Percentiles rank a stretch among this genome's conserved stretches.
Evolutionary conservation across 1,140 invertebrate species (phyloP).

Genomic region (Heterodera schachtii): DNA sequence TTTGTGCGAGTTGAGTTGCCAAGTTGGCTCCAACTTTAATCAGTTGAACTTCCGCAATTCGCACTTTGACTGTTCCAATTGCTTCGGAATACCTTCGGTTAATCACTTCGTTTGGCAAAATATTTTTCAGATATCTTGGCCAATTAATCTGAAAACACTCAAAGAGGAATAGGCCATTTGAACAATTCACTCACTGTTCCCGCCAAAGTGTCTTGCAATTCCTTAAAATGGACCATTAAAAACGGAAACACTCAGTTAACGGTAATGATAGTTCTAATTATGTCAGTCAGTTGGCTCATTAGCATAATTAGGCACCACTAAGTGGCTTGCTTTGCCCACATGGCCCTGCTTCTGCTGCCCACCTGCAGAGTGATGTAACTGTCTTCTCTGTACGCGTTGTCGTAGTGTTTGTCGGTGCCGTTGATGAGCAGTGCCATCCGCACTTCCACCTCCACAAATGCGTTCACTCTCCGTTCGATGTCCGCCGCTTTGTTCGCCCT

Average conservation of each 20-base stretch:
- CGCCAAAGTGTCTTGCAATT: slow-evolving; percentile 35
- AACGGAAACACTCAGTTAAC: neutral
- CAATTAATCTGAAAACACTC: slow-evolving; percentile 34
- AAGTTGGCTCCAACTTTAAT: slow-evolving; percentile 17
- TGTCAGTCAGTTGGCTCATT: no score
- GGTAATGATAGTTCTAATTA: no score
- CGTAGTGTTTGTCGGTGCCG: slow-evolving; percentile 38
- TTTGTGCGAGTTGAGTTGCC: no score
- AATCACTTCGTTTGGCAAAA: slow-evolving; percentile 35
- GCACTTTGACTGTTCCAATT: neutral
- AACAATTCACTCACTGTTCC: slow-evolving; percentile 27
- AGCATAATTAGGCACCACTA: no score
- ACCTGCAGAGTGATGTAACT: slow-evolving; percentile 31
- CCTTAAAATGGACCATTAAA: neutral
- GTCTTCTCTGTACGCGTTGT: slow-evolving; percentile 41
- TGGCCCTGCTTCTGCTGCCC: no score
- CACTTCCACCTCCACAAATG: slow-evolving; percentile 36
- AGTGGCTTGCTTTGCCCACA: no score
- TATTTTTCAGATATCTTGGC: slow-evolving; percentile 32
- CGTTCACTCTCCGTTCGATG: slow-evolving; percentile 30
- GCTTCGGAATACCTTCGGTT: slow-evolving; percentile 15
- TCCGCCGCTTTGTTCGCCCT: slow-evolving; percentile 23
- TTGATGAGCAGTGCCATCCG: slow-evolving; percentile 35
- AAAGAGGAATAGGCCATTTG: neutral
- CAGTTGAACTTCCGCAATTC: slow-evolving; percentile 25